phyloP scores from a whole-genome alignment of 2,113 vertebrate species.

The Trogon melanurus region DNA sequence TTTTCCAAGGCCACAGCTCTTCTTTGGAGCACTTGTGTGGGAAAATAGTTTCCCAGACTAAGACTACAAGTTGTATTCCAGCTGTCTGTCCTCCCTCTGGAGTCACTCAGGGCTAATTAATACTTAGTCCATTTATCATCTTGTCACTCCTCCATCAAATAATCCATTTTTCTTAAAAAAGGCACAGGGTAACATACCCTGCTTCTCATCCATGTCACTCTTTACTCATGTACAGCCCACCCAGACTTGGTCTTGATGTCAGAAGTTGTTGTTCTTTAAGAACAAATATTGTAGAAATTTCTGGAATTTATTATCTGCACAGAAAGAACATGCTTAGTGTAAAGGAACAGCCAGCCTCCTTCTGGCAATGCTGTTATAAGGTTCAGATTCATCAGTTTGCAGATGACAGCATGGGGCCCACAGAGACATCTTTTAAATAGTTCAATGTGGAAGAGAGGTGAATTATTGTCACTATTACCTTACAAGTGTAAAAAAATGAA shows the following conservation, averaged over 20 bases:
- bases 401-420: not conserved
- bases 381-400: not conserved
- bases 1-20: not conserved
- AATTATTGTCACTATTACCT: not conserved
- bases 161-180: not conserved
- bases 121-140: not conserved
- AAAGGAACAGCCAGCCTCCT: not conserved
- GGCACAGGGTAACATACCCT: not conserved
- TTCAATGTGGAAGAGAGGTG: not conserved
- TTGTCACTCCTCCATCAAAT: not conserved
- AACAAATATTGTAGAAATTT: not conserved
- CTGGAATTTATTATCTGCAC: not conserved
- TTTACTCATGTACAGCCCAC: not conserved
- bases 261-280: not conserved
- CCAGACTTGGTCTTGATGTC: not conserved
- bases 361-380: not conserved
- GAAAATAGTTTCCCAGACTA: not conserved
- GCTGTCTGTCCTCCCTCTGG: not conserved
- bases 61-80: not conserved
- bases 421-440: not conserved
- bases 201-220: accelerated
- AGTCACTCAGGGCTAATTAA: not conserved
- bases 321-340: not conserved
- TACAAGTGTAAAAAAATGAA: not conserved
- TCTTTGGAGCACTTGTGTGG: not conserved